A percentile compares a stretch with the other conserved stretches of the same genome.
Evolutionary conservation across 2,113 vertebrate species (phyloP).

Genomic region (Octodon degus): DNA sequence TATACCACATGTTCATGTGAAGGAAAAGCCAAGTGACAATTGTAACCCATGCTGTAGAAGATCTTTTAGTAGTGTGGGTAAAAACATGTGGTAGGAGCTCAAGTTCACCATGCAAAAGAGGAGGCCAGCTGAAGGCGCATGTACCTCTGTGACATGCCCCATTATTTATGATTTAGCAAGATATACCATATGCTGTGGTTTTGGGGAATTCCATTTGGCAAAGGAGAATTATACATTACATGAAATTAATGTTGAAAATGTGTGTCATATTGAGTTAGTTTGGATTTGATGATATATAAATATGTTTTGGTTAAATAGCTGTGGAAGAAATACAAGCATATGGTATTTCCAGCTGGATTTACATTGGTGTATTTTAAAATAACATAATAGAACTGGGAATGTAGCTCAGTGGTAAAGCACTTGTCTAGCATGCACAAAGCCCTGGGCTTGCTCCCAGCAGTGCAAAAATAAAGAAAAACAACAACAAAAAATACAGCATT

Average conservation of each 20-base stretch:
- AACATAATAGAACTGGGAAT: background rate
- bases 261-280: background rate
- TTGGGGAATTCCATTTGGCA: background rate
- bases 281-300: background rate
- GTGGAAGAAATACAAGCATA: background rate
- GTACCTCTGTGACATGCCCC: accelerated
- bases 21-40: background rate
- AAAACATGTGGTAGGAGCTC: background rate
- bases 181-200: background rate
- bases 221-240: background rate
- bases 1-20: background rate
- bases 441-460: background rate
- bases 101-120: accelerated
- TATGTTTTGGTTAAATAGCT: slow-evolving; percentile 14
- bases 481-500: background rate
- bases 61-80: no score
- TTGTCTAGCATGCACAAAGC: background rate
- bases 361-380: background rate
- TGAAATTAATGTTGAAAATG: background rate
- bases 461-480: background rate
- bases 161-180: background rate
- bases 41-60: background rate
- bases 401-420: background rate
- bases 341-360: background rate
- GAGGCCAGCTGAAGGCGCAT: background rate